These are phyloP conservation scores for Psittacula cyanocephala DNA, from an alignment of 2,113 vertebrate species.

Conservation along the genomic window DNA sequence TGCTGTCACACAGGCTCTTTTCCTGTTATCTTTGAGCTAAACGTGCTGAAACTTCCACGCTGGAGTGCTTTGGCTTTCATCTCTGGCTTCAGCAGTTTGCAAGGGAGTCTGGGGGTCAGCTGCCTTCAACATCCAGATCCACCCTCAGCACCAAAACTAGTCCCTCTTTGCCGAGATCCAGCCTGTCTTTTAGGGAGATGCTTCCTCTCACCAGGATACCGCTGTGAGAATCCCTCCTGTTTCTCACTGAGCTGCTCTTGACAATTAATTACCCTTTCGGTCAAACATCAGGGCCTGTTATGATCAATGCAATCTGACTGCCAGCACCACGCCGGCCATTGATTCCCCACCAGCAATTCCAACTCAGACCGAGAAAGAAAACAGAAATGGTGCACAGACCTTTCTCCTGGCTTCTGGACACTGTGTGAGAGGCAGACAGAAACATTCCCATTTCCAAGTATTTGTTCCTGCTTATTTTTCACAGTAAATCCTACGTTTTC, in stretches of 20 bases:
- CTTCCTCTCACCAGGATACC: neutral
- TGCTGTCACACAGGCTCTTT: neutral
- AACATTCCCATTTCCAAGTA: neutral
- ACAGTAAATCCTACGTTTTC: neutral
- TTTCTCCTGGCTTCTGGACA: neutral
- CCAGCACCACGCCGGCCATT: neutral
- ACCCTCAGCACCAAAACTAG: neutral
- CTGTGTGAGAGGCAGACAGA: neutral
- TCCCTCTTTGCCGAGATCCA: neutral
- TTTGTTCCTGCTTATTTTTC: neutral
- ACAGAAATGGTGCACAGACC: neutral
- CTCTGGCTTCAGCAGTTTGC: neutral
- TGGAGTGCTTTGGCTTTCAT: constrained; percentile 2
- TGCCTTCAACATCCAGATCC: neutral
- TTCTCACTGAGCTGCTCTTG: neutral
- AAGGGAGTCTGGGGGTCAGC: neutral
- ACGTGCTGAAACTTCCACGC: neutral
- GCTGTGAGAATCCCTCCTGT: neutral
- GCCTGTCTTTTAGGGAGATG: neutral
- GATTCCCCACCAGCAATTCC: neutral
- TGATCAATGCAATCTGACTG: neutral
- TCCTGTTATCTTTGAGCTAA: neutral
- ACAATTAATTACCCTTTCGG: neutral
- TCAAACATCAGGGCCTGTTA: neutral
- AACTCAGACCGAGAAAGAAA: neutral